Base-by-base conservation (phyloP, 64 coral and sea anemone species). In the Porites australiensis region DNA sequence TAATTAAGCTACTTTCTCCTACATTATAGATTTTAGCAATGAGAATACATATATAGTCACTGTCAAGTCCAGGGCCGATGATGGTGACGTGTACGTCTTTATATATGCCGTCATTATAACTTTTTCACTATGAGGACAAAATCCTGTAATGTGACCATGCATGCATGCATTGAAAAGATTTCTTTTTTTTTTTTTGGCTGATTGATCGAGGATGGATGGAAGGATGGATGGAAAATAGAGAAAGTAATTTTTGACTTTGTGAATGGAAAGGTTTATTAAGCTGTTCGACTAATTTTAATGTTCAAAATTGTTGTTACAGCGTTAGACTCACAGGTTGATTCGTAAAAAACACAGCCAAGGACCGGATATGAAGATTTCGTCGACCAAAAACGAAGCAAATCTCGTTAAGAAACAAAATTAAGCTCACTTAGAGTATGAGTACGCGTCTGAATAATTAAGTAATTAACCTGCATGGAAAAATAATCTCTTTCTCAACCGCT, bases 401-500 rank as follows among this genome's bases (percentile, higher is more conserved):
- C 59, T 62, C 15, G 59, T 62, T 10, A 8, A 15, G 59, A 62
- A 62, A 62, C 59, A 62, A 62, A 62, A 62, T 62, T 62, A 62
- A 62, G n/a, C n/a, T n/a, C 15, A 62, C 59, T 62, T 62, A 62
- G 59, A 10, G 59, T 62, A 62, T 68, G 16, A 68, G 13, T 68
- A 68, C 64, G 64, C 22, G 16, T 68, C 64, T 68, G 64, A 68
- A 68, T 14, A 68, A 68, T 68, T 68, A 68, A 68, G 64, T 20
- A 19, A 20, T 68, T 68, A 68, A 68, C 64, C 64, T 68, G 4
- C 13, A 68, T 68, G 64, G 64, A 68, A 68, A 68, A 68, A 68
- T 68, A 14, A 68, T 68, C 64, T 68, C 64, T 68, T 68, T 68
- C 64, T 68, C 64, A 68, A 68, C 64, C 64, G 64, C 64, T 68